Conservation (phyloP, 2,888 invertebrate genomes). For the Caenorhabditis auriculariae region DNA sequence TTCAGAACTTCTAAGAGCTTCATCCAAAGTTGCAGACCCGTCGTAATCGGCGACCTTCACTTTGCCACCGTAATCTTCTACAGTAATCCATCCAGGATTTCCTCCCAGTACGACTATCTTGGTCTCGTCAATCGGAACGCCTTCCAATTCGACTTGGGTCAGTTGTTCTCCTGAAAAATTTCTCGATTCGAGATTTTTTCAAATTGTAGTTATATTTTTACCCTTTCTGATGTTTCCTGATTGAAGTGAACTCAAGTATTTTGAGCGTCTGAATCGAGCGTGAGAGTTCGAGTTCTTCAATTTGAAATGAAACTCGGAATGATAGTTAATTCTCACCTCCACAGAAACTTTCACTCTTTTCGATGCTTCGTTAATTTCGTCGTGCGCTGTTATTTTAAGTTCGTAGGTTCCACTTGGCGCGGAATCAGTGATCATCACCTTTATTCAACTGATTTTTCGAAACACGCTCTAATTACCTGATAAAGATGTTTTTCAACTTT, state of each 20-base stretch:
- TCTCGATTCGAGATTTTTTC: background rate
- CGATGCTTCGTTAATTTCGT: slow-evolving; percentile 3
- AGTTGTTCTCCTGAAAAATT: slow-evolving; percentile 26
- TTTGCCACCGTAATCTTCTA: slow-evolving; percentile 55
- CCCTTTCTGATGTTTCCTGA: slow-evolving; percentile 13
- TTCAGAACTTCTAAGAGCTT: background rate
- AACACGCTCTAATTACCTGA: no score
- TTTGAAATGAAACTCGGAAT: background rate
- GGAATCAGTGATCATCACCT: slow-evolving; percentile 21
- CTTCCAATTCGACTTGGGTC: slow-evolving; percentile 48
- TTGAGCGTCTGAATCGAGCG: slow-evolving; percentile 35
- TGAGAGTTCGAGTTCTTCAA: slow-evolving; percentile 26
- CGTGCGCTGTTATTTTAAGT: slow-evolving; percentile 16
- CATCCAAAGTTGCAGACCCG: slow-evolving; percentile 13
- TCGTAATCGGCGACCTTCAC: slow-evolving; percentile 40
- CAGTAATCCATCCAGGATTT: slow-evolving; percentile 55
- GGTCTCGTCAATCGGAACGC: slow-evolving; percentile 46
- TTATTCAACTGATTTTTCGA: slow-evolving; percentile 7
- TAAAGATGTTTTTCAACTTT: slow-evolving; percentile 18
- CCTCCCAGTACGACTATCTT: slow-evolving; percentile 45
- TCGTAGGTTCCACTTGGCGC: slow-evolving; percentile 29
- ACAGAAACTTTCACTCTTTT: slow-evolving; percentile 26
- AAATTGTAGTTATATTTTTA: slow-evolving; percentile 1
- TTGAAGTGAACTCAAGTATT: slow-evolving; percentile 30
- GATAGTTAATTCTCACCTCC: slow-evolving; percentile 10